Conservation (phyloP, 2,113 vertebrate species). For the Mungos mungo region DNA sequence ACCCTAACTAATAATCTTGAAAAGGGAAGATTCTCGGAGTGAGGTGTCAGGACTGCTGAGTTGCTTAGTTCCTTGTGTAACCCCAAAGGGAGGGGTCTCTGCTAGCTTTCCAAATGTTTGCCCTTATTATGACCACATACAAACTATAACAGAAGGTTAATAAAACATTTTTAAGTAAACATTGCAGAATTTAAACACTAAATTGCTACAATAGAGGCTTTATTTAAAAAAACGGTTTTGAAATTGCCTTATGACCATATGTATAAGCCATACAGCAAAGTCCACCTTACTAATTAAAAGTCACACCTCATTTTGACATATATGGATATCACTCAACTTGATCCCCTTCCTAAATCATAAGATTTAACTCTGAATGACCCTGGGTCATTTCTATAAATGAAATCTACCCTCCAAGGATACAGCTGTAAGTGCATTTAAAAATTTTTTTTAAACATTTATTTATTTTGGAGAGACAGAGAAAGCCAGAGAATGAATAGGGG, state of each 20-base stretch:
- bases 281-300: conserved; percentile 63
- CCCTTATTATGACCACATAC: background rate
- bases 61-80: background rate
- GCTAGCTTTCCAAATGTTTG: background rate
- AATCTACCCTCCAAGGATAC: background rate
- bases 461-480: no score
- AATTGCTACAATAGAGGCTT: background rate
- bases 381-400: conserved; percentile 17
- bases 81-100: background rate
- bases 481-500: no score
- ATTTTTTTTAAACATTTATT: no score
- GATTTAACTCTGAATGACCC: background rate
- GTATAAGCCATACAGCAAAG: conserved; percentile 55
- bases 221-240: conserved; percentile 27
- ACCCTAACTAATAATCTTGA: background rate
- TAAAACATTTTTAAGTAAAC: conserved; percentile 34
- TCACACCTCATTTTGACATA: conserved; percentile 62
- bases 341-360: conserved; percentile 51
- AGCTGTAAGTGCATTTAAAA: background rate
- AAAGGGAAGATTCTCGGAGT: background rate
- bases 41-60: background rate
- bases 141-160: background rate
- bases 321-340: conserved; percentile 42
- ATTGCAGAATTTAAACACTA: conserved; percentile 26
- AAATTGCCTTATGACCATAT: conserved; percentile 42